phyloP scores from a whole-genome alignment of 1,140 invertebrate genomes.

The Drosophila dunni region DNA sequence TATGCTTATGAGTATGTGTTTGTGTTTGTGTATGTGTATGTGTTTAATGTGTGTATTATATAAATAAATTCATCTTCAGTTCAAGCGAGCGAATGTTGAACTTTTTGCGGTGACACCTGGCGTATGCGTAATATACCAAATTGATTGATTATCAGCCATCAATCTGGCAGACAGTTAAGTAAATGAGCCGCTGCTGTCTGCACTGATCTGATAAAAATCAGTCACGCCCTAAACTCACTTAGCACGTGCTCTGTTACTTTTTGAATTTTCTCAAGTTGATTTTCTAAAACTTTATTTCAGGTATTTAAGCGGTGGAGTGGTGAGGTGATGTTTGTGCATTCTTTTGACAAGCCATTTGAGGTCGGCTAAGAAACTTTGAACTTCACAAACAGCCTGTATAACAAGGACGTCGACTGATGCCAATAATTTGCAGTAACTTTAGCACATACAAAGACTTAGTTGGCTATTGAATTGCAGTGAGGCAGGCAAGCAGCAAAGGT shows the following conservation, averaged over 20 bases:
- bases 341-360: conserved; percentile 11
- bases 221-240: conserved; percentile 14
- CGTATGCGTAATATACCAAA: conserved; percentile 26
- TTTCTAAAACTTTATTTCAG: conserved; percentile 9
- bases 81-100: not conserved
- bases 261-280: conserved; percentile 10
- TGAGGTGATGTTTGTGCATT: not conserved
- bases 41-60: conserved; percentile 16
- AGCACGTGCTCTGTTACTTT: conserved; percentile 13
- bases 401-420: conserved; percentile 5
- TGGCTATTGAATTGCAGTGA: not conserved
- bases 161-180: not conserved
- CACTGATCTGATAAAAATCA: conserved; percentile 5
- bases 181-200: conserved; percentile 5
- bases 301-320: conserved; percentile 9
- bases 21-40: conserved; percentile 10
- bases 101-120: not conserved
- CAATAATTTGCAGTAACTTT: not conserved
- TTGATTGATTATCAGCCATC: conserved; percentile 2
- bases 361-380: conserved; percentile 18
- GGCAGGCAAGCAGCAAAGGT: not conserved
- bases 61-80: conserved; percentile 39
- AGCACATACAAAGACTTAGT: not conserved
- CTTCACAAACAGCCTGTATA: conserved; percentile 14
- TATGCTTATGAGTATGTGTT: conserved; percentile 18